Evolutionary conservation across 2,797 vertebrate species (phyloP), one percentile per base, ranked within the genome.

Genomic region (Pseudopleuronectes americanus): DNA sequence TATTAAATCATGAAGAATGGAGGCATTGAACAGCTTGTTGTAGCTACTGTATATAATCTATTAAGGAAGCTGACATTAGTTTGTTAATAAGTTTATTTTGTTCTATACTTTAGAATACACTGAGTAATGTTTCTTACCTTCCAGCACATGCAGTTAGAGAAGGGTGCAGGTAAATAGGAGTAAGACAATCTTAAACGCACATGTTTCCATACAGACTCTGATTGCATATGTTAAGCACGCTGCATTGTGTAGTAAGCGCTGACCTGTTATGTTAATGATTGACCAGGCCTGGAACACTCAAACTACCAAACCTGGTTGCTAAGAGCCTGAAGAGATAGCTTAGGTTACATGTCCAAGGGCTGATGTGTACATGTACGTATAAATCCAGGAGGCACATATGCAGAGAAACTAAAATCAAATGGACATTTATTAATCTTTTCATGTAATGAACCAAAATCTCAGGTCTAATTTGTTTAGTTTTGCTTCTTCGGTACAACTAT

Each of bases 231-330:
- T 56, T 56, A 60, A 23, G 33, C 61, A 8, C 68, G 74, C 78
- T 79, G 81, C 63, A 68, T 41, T 60, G 57, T 45, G 68, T 53
- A 77, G 64, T 65, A 74, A 76, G 69, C 83, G 75, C 81, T 84
- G 74, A 89, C 77, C 77, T 64, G 67, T 52, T 57, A 22, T 64
- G 92, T 93, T 92, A 95, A 95, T 94, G 84, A 94, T 95, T 93
- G 57, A 93, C 89, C 45, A 61, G 76, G 12, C 67, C 80, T 79
- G 55, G 65, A 75, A 72, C 73, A 77, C 74, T 74, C 59, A 75
- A 81, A 63, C 84, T 80, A 86, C 73, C 77, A 72, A 56, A 75
- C 43, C 23, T 62, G 71, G 93, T 95, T 95, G 92, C 94, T 90
- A 90, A 76, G 92, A 87, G 91, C 81, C 84, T 10, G 57, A 75